phyloP scores from a whole-genome alignment of 2,797 vertebrate species.

The Gadopsis bispinosus region DNA sequence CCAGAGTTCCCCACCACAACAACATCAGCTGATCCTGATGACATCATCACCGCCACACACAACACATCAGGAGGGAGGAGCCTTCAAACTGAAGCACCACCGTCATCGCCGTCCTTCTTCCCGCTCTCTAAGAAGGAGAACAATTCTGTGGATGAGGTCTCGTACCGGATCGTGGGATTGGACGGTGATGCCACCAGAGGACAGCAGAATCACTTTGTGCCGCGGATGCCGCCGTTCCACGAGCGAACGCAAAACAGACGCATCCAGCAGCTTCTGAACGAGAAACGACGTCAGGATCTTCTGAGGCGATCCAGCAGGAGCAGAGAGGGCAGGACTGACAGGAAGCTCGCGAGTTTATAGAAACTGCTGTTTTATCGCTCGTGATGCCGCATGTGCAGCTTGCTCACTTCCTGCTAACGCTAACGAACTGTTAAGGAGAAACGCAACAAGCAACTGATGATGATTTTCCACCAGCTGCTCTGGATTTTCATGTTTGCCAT shows the following conservation, averaged over 20 bases:
- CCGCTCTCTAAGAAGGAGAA: constrained; percentile 81
- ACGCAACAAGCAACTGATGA: constrained; percentile 8
- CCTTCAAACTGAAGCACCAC: not conserved
- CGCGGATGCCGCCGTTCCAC: constrained; percentile 78
- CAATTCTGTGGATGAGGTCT: constrained; percentile 87
- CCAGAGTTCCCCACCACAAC: constrained; percentile 26
- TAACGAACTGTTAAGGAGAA: constrained; percentile 32
- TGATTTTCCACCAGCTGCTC: not conserved
- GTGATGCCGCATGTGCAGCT: constrained; percentile 31
- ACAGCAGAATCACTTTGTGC: constrained; percentile 88
- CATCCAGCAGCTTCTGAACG: constrained; percentile 94
- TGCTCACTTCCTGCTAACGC: constrained; percentile 26
- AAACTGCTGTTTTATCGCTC: constrained; percentile 1
- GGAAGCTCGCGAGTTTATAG: constrained; percentile 17
- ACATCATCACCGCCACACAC: constrained; percentile 7
- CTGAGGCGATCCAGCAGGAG: constrained; percentile 56
- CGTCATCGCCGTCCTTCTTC: constrained; percentile 51
- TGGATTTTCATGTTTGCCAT: not conserved
- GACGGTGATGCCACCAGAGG: constrained; percentile 83
- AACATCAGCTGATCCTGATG: constrained; percentile 22
- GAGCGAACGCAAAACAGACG: constrained; percentile 94
- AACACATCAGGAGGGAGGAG: not conserved
- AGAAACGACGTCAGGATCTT: constrained; percentile 85
- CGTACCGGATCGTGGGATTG: constrained; percentile 84
- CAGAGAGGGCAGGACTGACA: constrained; percentile 33